phyloP scores from a whole-genome alignment of 2,797 vertebrate species.

The Chlorospingus semifuscus region DNA sequence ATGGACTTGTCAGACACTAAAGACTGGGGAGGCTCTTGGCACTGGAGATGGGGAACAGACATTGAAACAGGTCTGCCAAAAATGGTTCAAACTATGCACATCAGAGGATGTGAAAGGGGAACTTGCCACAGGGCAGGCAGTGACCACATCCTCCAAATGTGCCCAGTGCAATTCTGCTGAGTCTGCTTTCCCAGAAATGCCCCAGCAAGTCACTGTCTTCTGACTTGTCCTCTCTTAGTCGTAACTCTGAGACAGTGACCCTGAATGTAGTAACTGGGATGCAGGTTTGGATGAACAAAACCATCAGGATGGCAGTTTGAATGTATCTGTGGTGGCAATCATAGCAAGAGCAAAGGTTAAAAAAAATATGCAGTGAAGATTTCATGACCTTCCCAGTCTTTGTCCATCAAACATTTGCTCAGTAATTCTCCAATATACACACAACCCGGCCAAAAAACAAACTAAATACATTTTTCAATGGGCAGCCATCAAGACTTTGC shows the following conservation, averaged over 20 bases:
- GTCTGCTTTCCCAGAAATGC: slow-evolving; percentile 1
- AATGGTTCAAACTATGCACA: not conserved
- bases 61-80: not conserved
- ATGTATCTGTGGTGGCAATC: not conserved
- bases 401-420: not conserved
- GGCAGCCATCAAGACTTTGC: not conserved
- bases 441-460: not conserved
- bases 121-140: not conserved
- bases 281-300: not conserved
- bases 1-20: not conserved
- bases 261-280: not conserved
- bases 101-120: slow-evolving; percentile 16
- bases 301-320: not conserved
- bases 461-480: not conserved
- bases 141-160: not conserved
- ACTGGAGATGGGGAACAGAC: not conserved
- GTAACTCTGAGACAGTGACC: not conserved
- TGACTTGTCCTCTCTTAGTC: not conserved
- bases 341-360: not conserved
- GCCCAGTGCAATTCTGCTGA: not conserved
- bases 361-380: not conserved
- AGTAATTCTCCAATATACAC: not conserved
- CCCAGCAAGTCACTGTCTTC: not conserved
- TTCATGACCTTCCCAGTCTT: not conserved
- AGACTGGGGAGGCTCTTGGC: not conserved